Percentiles rank a stretch among this genome's conserved stretches.
Conservation (phyloP, 1,140 invertebrate genomes). For the Cydia splendana region DNA sequence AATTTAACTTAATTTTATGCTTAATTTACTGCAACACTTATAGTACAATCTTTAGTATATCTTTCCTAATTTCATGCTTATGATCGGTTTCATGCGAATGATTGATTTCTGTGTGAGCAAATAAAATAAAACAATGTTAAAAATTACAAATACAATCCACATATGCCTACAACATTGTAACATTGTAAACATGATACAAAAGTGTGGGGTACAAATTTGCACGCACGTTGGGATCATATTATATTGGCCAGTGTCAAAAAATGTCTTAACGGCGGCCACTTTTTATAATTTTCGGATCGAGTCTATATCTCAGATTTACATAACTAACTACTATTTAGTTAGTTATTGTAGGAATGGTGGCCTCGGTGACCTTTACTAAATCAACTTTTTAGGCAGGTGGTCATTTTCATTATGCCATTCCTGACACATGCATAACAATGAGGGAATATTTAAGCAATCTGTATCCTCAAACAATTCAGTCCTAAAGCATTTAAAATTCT, state of each 20-base stretch:
- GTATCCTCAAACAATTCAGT: too few species aligned
- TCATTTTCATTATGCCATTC: too few species aligned
- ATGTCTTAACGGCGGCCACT: neutral
- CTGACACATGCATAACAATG: too few species aligned
- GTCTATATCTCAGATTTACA: neutral
- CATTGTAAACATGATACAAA: neutral
- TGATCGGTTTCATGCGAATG: neutral
- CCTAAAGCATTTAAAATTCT: too few species aligned
- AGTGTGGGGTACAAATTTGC: neutral
- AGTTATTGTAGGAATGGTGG: too few species aligned
- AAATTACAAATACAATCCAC: conserved; percentile 23
- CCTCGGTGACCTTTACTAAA: too few species aligned
- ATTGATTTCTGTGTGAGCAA: neutral
- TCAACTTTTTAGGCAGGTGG: too few species aligned
- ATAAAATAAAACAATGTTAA: conserved; percentile 32
- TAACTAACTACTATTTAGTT: too few species aligned
- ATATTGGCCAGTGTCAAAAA: neutral
- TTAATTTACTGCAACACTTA: neutral
- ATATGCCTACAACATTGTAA: conserved; percentile 1
- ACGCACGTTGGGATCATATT: neutral
- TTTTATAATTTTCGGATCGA: neutral
- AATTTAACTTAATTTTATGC: neutral
- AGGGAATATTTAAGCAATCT: too few species aligned
- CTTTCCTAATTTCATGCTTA: neutral
- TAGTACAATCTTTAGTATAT: neutral